Percentiles rank a stretch among this genome's conserved stretches.
Evolutionary conservation across 2,113 vertebrate genomes (phyloP).

Genomic region (Triplophysa rosa): DNA sequence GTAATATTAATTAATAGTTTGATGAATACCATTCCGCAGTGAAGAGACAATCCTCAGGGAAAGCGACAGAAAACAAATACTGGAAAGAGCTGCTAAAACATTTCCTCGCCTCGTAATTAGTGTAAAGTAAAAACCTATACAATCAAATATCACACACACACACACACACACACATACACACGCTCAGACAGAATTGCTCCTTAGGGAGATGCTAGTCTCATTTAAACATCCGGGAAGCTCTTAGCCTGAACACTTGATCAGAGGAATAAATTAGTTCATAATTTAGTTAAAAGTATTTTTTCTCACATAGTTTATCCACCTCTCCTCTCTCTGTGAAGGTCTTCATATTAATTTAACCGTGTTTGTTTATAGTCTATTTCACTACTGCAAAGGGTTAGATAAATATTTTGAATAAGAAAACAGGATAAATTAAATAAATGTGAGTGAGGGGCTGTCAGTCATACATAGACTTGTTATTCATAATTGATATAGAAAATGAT

Average conservation of each 20-base stretch:
- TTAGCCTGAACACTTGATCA: slow-evolving; percentile 79
- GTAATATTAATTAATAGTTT: slow-evolving; percentile 15
- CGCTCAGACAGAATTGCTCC: slow-evolving; percentile 52
- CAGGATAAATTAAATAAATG: slow-evolving; percentile 29
- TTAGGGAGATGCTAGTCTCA: slow-evolving; percentile 71
- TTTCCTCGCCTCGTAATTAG: slow-evolving; percentile 78
- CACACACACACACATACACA: neutral
- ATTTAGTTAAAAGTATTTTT: slow-evolving; percentile 74
- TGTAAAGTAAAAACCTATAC: slow-evolving; percentile 72
- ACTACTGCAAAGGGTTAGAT: slow-evolving; percentile 29
- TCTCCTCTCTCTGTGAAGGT: slow-evolving; percentile 63
- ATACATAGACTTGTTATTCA: slow-evolving; percentile 8
- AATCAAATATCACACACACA: slow-evolving; percentile 65
- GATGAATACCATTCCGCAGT: slow-evolving; percentile 5
- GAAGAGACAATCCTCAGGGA: slow-evolving; percentile 35
- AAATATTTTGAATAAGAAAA: slow-evolving; percentile 44
- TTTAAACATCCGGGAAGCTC: slow-evolving; percentile 76
- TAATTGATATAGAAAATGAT: slow-evolving; percentile 30
- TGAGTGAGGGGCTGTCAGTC: slow-evolving; percentile 20
- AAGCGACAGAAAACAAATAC: slow-evolving; percentile 74
- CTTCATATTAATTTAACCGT: slow-evolving; percentile 60
- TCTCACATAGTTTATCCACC: slow-evolving; percentile 40
- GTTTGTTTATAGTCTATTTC: slow-evolving; percentile 22
- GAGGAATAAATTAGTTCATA: slow-evolving; percentile 78
- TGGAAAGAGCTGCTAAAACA: slow-evolving; percentile 75